Conservation (phyloP, 2,888 invertebrate genomes). For the Drosophila merina region DNA sequence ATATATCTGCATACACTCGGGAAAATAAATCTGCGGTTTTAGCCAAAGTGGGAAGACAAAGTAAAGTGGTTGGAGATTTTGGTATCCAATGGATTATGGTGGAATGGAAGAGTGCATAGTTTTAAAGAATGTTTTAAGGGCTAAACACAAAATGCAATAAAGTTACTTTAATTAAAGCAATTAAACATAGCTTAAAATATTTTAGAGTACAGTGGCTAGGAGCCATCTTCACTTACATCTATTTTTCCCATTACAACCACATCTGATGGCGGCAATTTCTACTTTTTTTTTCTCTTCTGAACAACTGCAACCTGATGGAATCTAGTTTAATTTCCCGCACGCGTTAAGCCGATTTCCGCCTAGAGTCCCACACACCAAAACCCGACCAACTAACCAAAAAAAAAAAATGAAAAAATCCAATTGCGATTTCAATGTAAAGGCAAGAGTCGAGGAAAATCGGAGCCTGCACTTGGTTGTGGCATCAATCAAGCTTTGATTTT, state of each 20-base stretch:
- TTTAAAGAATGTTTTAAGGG: not conserved
- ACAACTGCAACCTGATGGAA: conserved; percentile 16
- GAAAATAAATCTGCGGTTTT: conserved; percentile 40
- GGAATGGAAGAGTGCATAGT: conserved; percentile 7
- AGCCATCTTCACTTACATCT: not conserved
- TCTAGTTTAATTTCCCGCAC: conserved; percentile 46
- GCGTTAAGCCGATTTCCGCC: conserved; percentile 52
- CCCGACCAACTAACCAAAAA: not conserved
- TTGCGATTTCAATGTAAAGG: conserved; percentile 28
- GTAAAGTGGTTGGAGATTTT: not conserved
- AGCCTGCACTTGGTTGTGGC: conserved; percentile 58
- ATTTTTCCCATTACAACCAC: conserved; percentile 8
- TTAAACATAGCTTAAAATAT: not conserved
- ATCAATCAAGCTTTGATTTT: conserved; percentile 79
- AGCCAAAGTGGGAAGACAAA: conserved; percentile 40
- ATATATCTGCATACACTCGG: no score
- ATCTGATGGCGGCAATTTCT: not conserved
- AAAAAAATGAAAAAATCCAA: not conserved
- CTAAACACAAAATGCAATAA: not conserved
- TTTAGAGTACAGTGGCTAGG: not conserved
- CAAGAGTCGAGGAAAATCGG: conserved; percentile 20
- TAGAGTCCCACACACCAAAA: conserved; percentile 41
- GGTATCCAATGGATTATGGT: not conserved
- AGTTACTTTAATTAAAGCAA: not conserved
- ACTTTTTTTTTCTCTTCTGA: conserved; percentile 1